Evolutionary conservation across 2,113 vertebrate species (phyloP), one percentile per base, ranked within the genome.

Genomic region (Oreocharis arfaki): DNA sequence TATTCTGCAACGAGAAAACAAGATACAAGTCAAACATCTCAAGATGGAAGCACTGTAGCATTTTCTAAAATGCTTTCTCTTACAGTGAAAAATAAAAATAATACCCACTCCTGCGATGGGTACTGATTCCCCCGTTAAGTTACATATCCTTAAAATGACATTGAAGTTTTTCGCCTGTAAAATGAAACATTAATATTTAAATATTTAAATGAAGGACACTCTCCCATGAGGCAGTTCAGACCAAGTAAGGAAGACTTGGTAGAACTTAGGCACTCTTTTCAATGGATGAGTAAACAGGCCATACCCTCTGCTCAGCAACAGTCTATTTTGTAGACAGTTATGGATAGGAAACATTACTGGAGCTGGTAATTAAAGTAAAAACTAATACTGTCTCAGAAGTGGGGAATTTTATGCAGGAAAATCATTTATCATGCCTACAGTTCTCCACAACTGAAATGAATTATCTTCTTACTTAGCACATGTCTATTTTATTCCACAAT

Each of bases 311-410:
- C 98, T 98, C 98, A 96, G 98, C 98, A 98, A 98, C 97, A 99
- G 98, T 99, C 98, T 98, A 98, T 98, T 98, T 96, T 97, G 97
- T 77, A 98, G 99, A 99, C 99, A 99, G 99, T 99, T 99, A 99
- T 99, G 98, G 99, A 99, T 99, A 99, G 98, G 98, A 99, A 99
- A 98, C 98, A 99, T 99, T 99, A 99, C 98, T 91, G 98, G 97
- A 98, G 98, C 98, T 98, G 97, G 99, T 99, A 99, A 99, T 99
- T 99, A 99, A 99, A 99, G 98, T 97, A 99, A 99, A 99, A 99
- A 99, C 98, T 99, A 99, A 99, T 99, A 99, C 98, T 98, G 98
- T 98, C 98, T 98, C 98, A 98, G 98, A 98, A 98, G 99, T 98
- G 98, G 98, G 98, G 98, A 98, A 98, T 98, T 99, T 98, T 98